phyloP scores from a whole-genome alignment of 92 coral and sea anemone genomes.

The Bergia puertoricense region DNA sequence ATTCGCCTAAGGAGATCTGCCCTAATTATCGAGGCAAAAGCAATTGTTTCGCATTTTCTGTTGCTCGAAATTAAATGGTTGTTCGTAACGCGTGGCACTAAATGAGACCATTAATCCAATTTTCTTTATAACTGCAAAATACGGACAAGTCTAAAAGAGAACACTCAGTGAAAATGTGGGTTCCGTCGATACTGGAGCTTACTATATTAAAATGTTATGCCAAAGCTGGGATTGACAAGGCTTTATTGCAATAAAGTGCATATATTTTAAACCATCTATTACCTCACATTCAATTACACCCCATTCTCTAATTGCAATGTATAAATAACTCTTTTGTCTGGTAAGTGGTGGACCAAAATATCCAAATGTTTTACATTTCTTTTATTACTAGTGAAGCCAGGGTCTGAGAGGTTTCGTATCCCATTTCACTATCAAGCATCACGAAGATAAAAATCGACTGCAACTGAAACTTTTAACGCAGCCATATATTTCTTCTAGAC shows the following conservation, averaged over 20 bases:
- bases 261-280: not conserved
- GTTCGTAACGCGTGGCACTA: slow-evolving; percentile 32
- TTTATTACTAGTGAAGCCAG: slow-evolving; percentile 44
- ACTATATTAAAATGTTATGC: not conserved
- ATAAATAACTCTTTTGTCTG: slow-evolving; percentile 70
- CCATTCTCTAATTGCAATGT: slow-evolving; percentile 67
- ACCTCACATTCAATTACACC: slow-evolving; percentile 61
- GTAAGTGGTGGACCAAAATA: slow-evolving; percentile 55
- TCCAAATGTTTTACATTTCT: slow-evolving; percentile 54
- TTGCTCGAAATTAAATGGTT: slow-evolving; percentile 63
- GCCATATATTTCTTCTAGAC: not conserved
- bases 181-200: not conserved
- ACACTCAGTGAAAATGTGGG: not conserved
- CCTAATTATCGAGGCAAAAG: slow-evolving; percentile 82
- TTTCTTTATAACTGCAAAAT: slow-evolving; percentile 26
- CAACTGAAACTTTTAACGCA: not conserved
- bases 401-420: not conserved
- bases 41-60: slow-evolving; percentile 66
- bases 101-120: slow-evolving; percentile 44
- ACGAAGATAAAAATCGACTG: not conserved
- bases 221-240: slow-evolving; percentile 25
- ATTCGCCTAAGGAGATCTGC: slow-evolving; percentile 78
- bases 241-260: slow-evolving; percentile 8
- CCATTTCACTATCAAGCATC: not conserved
- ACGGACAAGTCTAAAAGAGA: slow-evolving; percentile 5